Base-by-base conservation (phyloP, 2,113 vertebrate species). In the Cheilinus undulatus region DNA sequence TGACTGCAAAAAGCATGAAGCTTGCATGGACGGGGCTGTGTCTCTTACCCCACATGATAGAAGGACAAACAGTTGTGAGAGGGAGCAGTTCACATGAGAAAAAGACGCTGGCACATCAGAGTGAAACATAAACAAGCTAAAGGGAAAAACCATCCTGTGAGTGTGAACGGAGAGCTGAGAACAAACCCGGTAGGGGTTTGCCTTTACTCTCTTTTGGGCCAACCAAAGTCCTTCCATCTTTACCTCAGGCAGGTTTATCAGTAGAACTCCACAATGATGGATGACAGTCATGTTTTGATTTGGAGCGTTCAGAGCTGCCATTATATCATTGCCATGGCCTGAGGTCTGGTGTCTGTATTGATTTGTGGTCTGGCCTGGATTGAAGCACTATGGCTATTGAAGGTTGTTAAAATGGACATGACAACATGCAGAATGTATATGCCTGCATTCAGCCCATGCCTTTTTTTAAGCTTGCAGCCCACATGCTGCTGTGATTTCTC, bases 221-320 rank as follows among this genome's bases (percentile, higher is more conserved):
- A 1, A 12, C 23, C 32, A 14, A 28, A 4, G 3, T 28, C 1
- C 14, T 14, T 27, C 46, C n/a, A 27, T 50, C 2, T 40, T 45
- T 40, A 27, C 50, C 28, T 49, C 40, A 28, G 49, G 27, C 74
- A 79, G 57, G 71, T 78, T 73, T 73, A 69, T 24, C 50, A 69
- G 49, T n/a, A 56, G 26, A 36, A 7, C 66, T 64, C 48, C 36
- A 24, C 27, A 48, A 49, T 76, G 85, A 83, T 62, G 67, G 72
- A 83, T 72, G 60, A 63, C 42, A 48, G 34, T 65, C 34, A 8
- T 59, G 68, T 82, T 89, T 68, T 72, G 58, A 69, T 65, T 78
- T 62, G 26, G 14, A 80, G 60, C 68, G 61, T 66, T 72, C 76
- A 69, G 23, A 3, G 48, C 57, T 58, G 64, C 45, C 48, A 56